Evolutionary conservation across 2,797 vertebrate species (phyloP).

Genomic region (Propithecus deckenii): DNA sequence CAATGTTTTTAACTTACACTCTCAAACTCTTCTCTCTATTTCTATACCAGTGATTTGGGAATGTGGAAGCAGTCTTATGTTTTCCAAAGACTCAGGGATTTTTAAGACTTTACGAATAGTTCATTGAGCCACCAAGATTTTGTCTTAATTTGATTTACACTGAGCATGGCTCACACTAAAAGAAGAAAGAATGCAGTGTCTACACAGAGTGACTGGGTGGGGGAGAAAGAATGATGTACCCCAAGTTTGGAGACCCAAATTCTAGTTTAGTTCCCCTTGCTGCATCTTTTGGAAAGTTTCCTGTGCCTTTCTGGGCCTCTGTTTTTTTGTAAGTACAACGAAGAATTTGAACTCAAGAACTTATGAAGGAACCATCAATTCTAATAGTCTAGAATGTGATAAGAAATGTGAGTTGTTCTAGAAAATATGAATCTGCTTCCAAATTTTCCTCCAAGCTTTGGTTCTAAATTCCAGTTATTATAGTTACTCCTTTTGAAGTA

Average conservation of each 20-base stretch:
- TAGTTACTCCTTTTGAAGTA: neutral
- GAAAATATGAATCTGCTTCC: neutral
- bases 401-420: neutral
- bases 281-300: neutral
- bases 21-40: neutral
- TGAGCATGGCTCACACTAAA: neutral
- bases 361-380: neutral
- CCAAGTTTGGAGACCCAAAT: neutral
- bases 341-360: neutral
- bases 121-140: neutral
- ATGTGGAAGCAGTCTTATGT: neutral
- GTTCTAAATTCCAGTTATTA: neutral
- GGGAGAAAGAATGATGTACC: neutral
- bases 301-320: neutral
- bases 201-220: rapidly evolving
- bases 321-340: neutral
- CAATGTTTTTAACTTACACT: constrained; percentile 1
- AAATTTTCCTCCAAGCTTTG: neutral
- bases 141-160: neutral
- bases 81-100: neutral
- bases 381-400: neutral
- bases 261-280: neutral
- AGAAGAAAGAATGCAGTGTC: neutral
- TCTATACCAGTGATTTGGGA: neutral
- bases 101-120: neutral